Base-by-base conservation (phyloP, 2,113 vertebrate species). In the Alaudala cheleensis region DNA sequence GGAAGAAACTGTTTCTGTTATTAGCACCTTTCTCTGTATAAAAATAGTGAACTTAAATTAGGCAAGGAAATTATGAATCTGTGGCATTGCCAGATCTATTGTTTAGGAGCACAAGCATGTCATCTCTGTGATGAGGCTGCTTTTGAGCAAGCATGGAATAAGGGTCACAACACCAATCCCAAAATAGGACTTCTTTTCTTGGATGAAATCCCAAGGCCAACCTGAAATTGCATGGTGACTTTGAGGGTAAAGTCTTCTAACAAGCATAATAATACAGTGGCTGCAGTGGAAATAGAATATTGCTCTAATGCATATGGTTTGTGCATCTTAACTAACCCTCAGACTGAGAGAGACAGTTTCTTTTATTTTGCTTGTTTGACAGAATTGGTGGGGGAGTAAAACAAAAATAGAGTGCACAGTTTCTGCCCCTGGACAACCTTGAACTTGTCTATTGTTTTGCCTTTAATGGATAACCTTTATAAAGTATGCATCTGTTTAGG, bases 361-460 rank as follows among this genome's bases (percentile, higher is more conserved):
- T 91, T 94, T 96, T 86, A 65, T 89, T 96, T 92, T 94, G 66
- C 70, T 78, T 93, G 81, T 93, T 94, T 88, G 88, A 82, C 83
- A 87, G 73, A 95, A 79, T 76, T 60, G 50, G 54, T 84, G 72
- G 47, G 82, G 69, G 47, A 77, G 67, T 91, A 56, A 86, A 88
- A 39, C 57, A 81, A 96, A 94, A 92, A 45, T 11, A 88, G 76
- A 95, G 84, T 73, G 67, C 58, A 29, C 42, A 33, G 0, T 88
- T 93, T 94, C 66, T 95, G 77, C 49, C 81, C 34, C 72, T 93
- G 66, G 58, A 90, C 79, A 93, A 60, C 91, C 90, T 95, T 95
- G 90, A 95, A 90, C 64, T 94, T 92, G 56, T 50, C 88, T 85
- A 19, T 71, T 95, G 77, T 81, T 96, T 96, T 84, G 82, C 42